Evolutionary conservation across 2,797 vertebrate species (phyloP).

Genomic region (Chloroceryle amazona): DNA sequence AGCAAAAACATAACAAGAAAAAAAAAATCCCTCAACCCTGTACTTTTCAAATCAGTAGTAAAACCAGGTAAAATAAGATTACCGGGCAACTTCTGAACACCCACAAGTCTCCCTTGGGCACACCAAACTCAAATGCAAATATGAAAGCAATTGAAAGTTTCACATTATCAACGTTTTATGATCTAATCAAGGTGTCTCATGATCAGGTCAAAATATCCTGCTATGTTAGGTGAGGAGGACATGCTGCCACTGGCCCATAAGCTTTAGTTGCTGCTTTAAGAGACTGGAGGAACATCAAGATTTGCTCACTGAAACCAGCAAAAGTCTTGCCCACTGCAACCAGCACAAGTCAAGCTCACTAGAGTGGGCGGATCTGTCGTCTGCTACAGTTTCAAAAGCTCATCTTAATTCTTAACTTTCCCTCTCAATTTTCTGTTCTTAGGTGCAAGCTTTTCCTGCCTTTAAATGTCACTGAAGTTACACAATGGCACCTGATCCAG

Average conservation of each 20-base stretch:
- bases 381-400: background rate
- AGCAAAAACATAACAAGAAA: background rate
- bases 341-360: background rate
- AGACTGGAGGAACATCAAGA: constrained; percentile 19
- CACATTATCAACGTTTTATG: constrained; percentile 13
- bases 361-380: background rate
- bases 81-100: background rate
- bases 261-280: constrained; percentile 33
- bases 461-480: background rate
- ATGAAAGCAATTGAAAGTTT: constrained; percentile 20
- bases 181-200: constrained; percentile 38
- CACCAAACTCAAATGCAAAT: background rate
- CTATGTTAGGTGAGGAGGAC: constrained; percentile 5
- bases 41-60: constrained; percentile 19
- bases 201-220: constrained; percentile 19
- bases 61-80: constrained; percentile 4
- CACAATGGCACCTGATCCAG: background rate
- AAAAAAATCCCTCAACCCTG: background rate
- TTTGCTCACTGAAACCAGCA: background rate
- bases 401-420: background rate
- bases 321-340: background rate
- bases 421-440: background rate
- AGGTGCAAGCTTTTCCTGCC: background rate
- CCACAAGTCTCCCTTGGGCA: background rate
- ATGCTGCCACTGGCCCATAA: background rate